Conservation (phyloP, 2,888 invertebrate species). For the Heterodera filipjevi region DNA sequence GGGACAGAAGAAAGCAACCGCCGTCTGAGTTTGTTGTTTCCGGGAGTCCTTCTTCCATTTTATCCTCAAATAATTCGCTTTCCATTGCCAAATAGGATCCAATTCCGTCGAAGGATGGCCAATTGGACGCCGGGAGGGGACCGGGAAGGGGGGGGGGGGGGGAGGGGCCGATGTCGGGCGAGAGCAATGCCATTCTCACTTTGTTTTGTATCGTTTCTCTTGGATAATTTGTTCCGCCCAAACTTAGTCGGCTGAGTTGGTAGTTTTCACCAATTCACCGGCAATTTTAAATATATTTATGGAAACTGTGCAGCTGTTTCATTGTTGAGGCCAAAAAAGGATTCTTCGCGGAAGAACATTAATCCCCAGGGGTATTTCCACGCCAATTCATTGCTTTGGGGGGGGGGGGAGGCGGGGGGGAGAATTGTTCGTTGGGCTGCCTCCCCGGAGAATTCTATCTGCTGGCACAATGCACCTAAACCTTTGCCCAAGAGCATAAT, state of each 20-base stretch:
- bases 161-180: neutral
- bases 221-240: neutral
- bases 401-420: neutral
- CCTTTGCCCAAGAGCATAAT: neutral
- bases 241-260: neutral
- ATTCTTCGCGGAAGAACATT: neutral
- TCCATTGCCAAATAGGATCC: constrained; percentile 8
- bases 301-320: neutral
- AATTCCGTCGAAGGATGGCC: constrained; percentile 1
- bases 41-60: neutral
- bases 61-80: neutral
- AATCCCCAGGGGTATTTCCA: constrained; percentile 3
- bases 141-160: neutral
- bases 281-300: neutral
- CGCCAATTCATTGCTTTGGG: neutral
- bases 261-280: neutral
- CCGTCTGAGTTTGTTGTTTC: neutral
- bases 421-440: neutral
- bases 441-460: neutral
- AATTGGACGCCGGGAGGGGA: neutral
- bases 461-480: constrained; percentile 7
- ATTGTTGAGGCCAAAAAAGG: neutral
- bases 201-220: neutral
- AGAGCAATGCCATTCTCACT: constrained; percentile 11
- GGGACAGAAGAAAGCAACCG: neutral